Evolutionary conservation across 2,113 vertebrate species (phyloP), one percentile per base, ranked within the genome.

Genomic region (Xyrauchen texanus): DNA sequence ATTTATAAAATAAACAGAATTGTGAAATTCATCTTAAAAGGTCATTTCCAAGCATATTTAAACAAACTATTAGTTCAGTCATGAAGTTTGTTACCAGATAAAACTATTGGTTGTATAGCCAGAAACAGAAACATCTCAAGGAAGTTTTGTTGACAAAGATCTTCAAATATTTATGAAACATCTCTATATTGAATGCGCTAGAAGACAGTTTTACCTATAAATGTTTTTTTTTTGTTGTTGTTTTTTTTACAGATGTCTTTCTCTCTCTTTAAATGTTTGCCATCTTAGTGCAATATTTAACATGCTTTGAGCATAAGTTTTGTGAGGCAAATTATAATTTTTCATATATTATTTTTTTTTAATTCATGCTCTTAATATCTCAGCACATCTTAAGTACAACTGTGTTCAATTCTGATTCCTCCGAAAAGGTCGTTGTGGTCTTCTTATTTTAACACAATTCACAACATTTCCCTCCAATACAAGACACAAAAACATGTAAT

Each of bases 221-320:
- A 34, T 34, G 21, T 34, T 34, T 34, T 34, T 34, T 34, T 34
- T 34, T 85, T 85, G 84, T 83, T 78, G 78, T 63, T 64, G n/a
- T 15, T 55, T 83, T 84, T 79, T 86, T 84, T 64, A 87, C 84
- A 88, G 49, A 77, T 86, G 81, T 72, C 47, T 85, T 73, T 76
- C 1, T 1, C 21, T 68, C 68, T 80, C 81, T 71, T 80, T 78
- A 82, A 82, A 85, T 81, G 7, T 85, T 87, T 70, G 86, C 85
- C 77, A 82, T 87, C 82, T 88, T 89, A 82, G 88, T 91, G 90
- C 88, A 89, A 88, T 86, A 88, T 67, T 82, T 87, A 71, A 82
- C 87, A 88, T 89, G 88, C 85, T 89, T 81, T 45, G 67, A 76
- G 83, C 88, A 76, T 65, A 76, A 74, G 70, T 77, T 47, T 73